Evolutionary conservation across 2,113 vertebrate species (phyloP), one percentile per base, ranked within the genome.

Genomic region (Dipodomys stephensi): DNA sequence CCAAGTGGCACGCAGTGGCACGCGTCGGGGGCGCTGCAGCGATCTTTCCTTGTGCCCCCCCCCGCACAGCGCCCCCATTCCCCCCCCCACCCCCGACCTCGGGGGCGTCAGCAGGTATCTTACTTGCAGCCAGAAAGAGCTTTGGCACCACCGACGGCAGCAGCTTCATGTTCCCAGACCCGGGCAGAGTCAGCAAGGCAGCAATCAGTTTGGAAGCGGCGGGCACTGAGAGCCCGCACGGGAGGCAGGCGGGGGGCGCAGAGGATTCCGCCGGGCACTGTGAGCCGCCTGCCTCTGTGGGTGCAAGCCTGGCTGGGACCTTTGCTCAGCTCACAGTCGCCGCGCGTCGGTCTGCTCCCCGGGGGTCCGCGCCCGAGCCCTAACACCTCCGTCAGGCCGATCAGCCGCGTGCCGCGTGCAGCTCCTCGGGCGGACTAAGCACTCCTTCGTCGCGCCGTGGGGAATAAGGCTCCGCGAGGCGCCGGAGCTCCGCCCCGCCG

Each of bases 81-180:
- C 53, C 85, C 88, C 35, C 35, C 76, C 65, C 65, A 65, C 95
- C 53, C 15, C 53, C 53, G 53, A 57, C 78, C 92, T 74, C n/a
- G 53, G 83, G 65, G 85, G 25, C 74, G 76, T 89, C 46, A 69
- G 77, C 86, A 83, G 93, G 77, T 69, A 28, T 69, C 77, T 95
- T 73, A 98, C 98, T 98, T 97, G 98, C 96, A 49, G 97, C 97
- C 96, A 98, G 89, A 88, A 98, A 88, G 57, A 97, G 93, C 82
- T 97, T 96, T 88, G 96, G 93, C 91, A 94, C 65, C 81, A 97
- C 78, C 88, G 97, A 96, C 90, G 94, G 92, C 92, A 95, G 95
- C 87, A 93, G 95, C 96, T 97, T 96, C 97, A 98, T 97, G 94
- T 74, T 97, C 91, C 91, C 71, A 57, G 88, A 80, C 64, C 64